phyloP scores from a whole-genome alignment of 2,888 invertebrate genomes.

The Junonia oenone region DNA sequence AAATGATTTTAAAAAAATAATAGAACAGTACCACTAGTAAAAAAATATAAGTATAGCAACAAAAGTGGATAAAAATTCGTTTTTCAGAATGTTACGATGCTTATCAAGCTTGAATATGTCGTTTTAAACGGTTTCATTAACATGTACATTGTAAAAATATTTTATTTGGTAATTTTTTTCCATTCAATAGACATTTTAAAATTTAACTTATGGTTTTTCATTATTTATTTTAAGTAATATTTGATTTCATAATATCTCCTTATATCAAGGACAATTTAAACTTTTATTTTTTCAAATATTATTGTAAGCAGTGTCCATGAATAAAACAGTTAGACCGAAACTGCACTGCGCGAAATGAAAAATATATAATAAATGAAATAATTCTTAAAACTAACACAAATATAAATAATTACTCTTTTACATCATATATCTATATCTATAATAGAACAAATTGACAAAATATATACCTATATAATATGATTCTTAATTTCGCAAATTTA shows the following conservation, averaged over 20 bases:
- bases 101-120: not conserved
- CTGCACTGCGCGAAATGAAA: conserved; percentile 27
- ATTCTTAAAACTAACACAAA: conserved; percentile 35
- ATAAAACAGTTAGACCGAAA: conserved; percentile 24
- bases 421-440: conserved; percentile 48
- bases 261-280: not conserved
- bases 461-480: conserved; percentile 49
- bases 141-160: not conserved
- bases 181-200: too few relatives aligned
- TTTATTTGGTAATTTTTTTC: not conserved
- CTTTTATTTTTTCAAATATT: not conserved
- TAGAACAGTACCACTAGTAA: not conserved
- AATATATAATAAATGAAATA: conserved; percentile 20
- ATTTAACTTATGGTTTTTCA: not conserved
- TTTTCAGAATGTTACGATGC: not conserved
- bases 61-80: not conserved
- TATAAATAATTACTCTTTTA: conserved; percentile 39
- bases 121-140: not conserved
- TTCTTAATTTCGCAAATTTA: conserved; percentile 51
- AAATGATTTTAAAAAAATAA: not conserved
- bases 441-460: conserved; percentile 68
- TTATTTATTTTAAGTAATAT: not conserved
- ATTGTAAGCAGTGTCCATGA: conserved; percentile 9
- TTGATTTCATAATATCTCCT: not conserved
- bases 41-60: not conserved